Base-by-base conservation (phyloP, 1,140 invertebrate species). In the Acromyrmex charruanus region DNA sequence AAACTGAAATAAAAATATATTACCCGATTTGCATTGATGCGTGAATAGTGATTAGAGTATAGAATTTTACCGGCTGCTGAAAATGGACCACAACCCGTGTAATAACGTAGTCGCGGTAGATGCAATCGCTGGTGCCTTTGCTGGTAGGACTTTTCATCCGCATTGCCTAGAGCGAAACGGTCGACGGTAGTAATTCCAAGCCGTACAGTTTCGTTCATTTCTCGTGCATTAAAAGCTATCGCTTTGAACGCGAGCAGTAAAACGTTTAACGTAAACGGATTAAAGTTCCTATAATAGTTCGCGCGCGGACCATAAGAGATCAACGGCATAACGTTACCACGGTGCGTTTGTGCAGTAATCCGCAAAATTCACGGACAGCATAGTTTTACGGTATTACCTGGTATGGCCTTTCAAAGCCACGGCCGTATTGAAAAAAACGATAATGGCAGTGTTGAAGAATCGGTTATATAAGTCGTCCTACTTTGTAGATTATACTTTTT, bases 181-280 rank as follows among this genome's bases (percentile, higher is more conserved):
- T 31, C 61, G 61, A 39, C 25, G 25, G 25, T 28, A 21, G 69
- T 82, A 74, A 74, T 75, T 75, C 55, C 39, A 51, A 75, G 55
- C 69, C 39, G 28, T 75, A 58, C 69, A 39, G 55, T 84, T 84
- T 84, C 80, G 55, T 84, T 84, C 69, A 84, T 84, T 84, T 75
- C 80, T 49, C 80, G 25, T 59, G 53, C 80, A 84, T 84, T 84
- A 84, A 84, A 84, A 84, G 80, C 69, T 84, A 84, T 84, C 80
- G 80, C 69, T 75, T 84, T 74, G 80, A 81, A 75, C 69, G 25
- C 35, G 69, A 35, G n/a, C 69, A 18, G 69, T 75, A 74, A 74
- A 84, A 75, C 80, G 80, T 84, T 84, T 84, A 74, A 61, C 80
- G 80, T 84, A 84, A 84, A 84, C 80, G 80, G 69, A 74, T 84